Base-by-base conservation (phyloP, 1,140 invertebrate species). In the Solenopsis invicta region DNA sequence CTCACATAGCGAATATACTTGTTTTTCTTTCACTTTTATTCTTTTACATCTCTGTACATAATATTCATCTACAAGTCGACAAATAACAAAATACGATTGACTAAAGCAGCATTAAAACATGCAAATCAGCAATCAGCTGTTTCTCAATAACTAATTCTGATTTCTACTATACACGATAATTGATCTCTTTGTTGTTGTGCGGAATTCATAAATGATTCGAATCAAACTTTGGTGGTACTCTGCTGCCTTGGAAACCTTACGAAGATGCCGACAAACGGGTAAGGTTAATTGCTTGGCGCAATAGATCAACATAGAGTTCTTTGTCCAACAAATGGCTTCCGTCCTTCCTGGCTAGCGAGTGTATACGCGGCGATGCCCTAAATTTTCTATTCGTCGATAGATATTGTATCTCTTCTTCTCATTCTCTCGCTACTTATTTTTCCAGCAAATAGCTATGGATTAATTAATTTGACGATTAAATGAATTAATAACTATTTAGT, bases 201-300 rank as follows among this genome's bases (percentile, higher is more conserved):
- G 34, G 21, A 78, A 37, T 67, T 85, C 29, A 62, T 24, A 88
- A 77, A 34, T 29, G 56, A 54, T 12, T 41, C 54, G 48, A 86
- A 75, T 76, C 34, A 50, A 77, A 48, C 72, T 24, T 87, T 61
- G 34, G 64, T 16, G 4, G 52, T 56, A 56, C 24, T 48, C 52
- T 21, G 37, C 12, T 56, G 62, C 21, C 45, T 75, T 67, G 48
- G 93, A 94, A 93, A 88, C 93, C 92, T 74, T 90, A 90, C 34
- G 86, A 91, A 89, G 86, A 88, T 86, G 88, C 88, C 86, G 89
- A 89, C 86, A 91, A 93, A 91, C 88, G 87, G 59, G 78, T 81
- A 69, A 89, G 37, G 84, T 92, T 94, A 94, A 93, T 94, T 94
- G 92, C 85, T 87, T 88, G 69, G 87, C 81, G 89, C 88, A 81